Percentiles rank a stretch among this genome's conserved stretches.
These are phyloP conservation scores for Salarias fasciatus DNA, from an alignment of 2,797 vertebrate genomes.

Conservation along the genomic window DNA sequence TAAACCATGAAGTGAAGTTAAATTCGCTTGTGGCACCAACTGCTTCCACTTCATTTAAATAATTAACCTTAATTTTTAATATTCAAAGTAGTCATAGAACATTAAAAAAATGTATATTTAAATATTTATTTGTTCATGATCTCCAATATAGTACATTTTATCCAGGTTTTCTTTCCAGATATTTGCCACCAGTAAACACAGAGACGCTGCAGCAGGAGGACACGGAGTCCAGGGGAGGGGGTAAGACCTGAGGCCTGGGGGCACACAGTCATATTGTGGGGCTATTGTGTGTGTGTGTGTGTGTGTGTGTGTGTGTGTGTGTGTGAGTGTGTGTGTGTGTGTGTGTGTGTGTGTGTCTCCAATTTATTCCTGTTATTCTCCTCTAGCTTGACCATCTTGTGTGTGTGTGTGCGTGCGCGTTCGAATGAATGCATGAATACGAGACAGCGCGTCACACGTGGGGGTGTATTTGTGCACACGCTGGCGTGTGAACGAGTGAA, in stretches of 20 bases:
- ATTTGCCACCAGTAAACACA: conserved; percentile 37
- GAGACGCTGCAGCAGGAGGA: conserved; percentile 29
- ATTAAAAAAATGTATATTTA: no score
- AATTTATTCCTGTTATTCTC: conserved; percentile 49
- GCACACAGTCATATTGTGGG: conserved; percentile 52
- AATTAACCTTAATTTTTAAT: no score
- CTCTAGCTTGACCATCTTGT: conserved; percentile 48
- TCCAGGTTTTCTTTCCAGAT: conserved; percentile 9
- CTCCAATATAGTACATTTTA: no score
- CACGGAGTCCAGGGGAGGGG: conserved; percentile 29
- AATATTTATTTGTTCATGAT: no score
- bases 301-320: conserved; percentile 9
- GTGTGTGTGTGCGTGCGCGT: conserved; percentile 23
- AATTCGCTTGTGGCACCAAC: no score
- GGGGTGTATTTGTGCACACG: conserved; percentile 48
- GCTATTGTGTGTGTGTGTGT: conserved; percentile 21
- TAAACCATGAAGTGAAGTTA: no score
- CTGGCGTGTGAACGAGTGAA: conserved; percentile 39
- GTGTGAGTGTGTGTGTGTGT: no score
- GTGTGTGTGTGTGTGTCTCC: conserved; percentile 21
- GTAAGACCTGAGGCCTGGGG: conserved; percentile 59
- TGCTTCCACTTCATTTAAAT: no score
- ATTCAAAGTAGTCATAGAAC: no score
- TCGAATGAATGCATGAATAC: conserved; percentile 69
- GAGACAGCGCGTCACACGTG: conserved; percentile 48